A percentile compares a stretch with the other conserved stretches of the same genome.
Evolutionary conservation across 2,888 invertebrate species (phyloP).

Genomic region (Apotomis capreana): DNA sequence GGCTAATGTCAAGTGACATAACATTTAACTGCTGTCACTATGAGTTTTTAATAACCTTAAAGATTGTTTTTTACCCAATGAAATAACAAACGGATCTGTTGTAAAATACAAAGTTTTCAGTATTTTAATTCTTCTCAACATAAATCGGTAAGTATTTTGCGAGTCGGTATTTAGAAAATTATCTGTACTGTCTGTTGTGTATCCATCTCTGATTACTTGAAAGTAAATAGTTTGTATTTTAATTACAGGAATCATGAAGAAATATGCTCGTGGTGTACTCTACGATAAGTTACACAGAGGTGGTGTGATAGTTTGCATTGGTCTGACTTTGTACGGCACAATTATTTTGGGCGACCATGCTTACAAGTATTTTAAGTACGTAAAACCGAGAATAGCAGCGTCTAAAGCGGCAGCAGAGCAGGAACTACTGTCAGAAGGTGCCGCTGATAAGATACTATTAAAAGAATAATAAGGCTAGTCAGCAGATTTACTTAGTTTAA

Average conservation of each 20-base stretch:
- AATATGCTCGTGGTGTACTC: constrained; percentile 66
- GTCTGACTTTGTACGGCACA: constrained; percentile 67
- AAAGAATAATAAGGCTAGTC: constrained; percentile 48
- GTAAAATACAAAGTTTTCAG: background rate
- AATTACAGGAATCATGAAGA: constrained; percentile 70
- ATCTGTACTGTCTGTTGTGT: background rate
- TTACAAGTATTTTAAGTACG: constrained; percentile 73
- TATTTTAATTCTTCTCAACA: background rate
- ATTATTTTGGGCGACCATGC: constrained; percentile 65
- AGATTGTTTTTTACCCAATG: constrained; percentile 19
- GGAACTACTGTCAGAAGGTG: constrained; percentile 79
- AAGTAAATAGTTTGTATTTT: constrained; percentile 5
- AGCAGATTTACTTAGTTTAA: constrained; percentile 40
- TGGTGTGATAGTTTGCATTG: constrained; percentile 74
- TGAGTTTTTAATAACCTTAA: constrained; percentile 33
- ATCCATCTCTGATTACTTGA: too few species aligned
- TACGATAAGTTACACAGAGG: constrained; percentile 79
- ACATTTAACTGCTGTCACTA: background rate
- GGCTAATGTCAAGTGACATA: background rate
- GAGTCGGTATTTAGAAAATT: background rate
- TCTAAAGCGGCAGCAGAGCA: constrained; percentile 66
- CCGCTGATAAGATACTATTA: constrained; percentile 65
- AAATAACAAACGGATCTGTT: background rate
- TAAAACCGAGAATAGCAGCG: constrained; percentile 72
- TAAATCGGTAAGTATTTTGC: constrained; percentile 4